Conservation (phyloP, 2,888 invertebrate genomes). For the Vesta saturnalis region DNA sequence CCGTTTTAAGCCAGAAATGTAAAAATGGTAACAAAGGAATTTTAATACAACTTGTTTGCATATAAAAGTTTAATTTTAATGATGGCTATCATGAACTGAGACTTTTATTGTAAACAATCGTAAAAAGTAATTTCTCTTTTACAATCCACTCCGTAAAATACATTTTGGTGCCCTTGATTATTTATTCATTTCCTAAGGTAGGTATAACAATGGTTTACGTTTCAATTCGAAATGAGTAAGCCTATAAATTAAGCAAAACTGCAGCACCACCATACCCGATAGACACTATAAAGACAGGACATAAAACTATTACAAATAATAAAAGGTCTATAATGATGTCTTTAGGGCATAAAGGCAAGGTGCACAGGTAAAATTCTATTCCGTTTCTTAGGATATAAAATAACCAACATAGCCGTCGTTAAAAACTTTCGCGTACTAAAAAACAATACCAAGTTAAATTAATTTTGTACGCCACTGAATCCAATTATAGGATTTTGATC, state of each 20-base stretch:
- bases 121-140: background rate
- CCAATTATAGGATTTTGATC: slow-evolving; percentile 37
- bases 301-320: slow-evolving; percentile 39
- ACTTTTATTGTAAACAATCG: slow-evolving; percentile 14
- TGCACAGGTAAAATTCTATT: slow-evolving; percentile 39
- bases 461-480: slow-evolving; percentile 27
- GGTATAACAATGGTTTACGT: slow-evolving; percentile 19
- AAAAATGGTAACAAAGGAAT: background rate
- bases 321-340: slow-evolving; percentile 38
- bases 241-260: slow-evolving; percentile 33
- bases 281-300: slow-evolving; percentile 14
- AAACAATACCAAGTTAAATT: background rate
- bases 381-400: slow-evolving; percentile 26
- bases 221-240: slow-evolving; percentile 18
- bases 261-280: slow-evolving; percentile 17
- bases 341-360: slow-evolving; percentile 29
- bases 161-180: slow-evolving; percentile 2
- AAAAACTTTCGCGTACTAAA: background rate
- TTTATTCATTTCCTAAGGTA: slow-evolving; percentile 13
- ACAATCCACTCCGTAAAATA: slow-evolving; percentile 1
- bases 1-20: background rate
- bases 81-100: background rate
- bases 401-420: slow-evolving; percentile 18
- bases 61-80: slow-evolving; percentile 5
- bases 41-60: background rate